Base-by-base conservation (phyloP, 2,888 invertebrate genomes). In the Stramonita haemastoma region DNA sequence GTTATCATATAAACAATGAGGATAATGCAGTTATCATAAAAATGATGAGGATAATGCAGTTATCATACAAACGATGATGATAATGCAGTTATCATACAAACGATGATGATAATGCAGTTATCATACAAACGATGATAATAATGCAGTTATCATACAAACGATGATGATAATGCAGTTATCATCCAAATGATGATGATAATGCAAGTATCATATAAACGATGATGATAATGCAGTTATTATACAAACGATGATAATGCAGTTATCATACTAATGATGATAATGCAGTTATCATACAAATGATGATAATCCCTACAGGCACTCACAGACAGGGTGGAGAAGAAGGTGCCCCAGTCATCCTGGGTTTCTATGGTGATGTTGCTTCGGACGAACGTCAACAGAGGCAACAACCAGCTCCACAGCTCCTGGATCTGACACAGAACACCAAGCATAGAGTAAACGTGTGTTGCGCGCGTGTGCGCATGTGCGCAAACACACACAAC, bases 281-380 rank as follows among this genome's bases (percentile, higher is more conserved):
- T 46, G 4, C 46, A 46, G 46, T 8, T 46, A 8, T 46, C 46
- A n/a, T n/a, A n/a, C n/a, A 66, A 66, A 6, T 66, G 13, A 1
- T 66, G 66, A 66, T 66, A 4, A 66, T 46, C 46, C 2, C 46
- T 46, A 46, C 2, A 8, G 46, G 46, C 1, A 95, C 96, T 95
- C 92, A 96, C 97, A 11, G 97, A 96, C 0, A 97, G 97, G 5
- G 97, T 97, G 0, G 97, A 97, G 91, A 98, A 97, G 93, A 97
- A 97, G 0, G 97, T 96, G 88, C 97, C 97, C 98, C 97, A 99
- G 96, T 97, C 98, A 93, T 96, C 95, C 86, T 97, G 96, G 0
- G 97, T 97, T 94, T 98, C 98, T 0, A 97, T 97, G 0, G 97
- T 97, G 90, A 98, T 97, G 93, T 97, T 97, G 89, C 96, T 96